Conservation (phyloP, 2,888 invertebrate genomes). For the Tinea trinotella region DNA sequence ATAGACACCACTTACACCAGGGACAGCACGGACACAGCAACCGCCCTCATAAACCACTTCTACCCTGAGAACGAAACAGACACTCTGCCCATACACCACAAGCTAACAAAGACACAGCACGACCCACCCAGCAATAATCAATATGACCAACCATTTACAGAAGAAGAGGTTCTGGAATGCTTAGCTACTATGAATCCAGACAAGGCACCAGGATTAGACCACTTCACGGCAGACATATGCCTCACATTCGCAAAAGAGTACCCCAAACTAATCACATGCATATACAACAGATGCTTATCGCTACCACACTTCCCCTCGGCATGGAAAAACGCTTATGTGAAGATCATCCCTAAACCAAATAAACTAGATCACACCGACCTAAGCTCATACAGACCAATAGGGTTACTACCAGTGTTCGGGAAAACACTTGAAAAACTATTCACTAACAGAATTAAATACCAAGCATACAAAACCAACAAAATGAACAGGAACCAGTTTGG, state of each 20-base stretch:
- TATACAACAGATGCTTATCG: constrained; percentile 10
- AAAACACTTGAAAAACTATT: constrained; percentile 24
- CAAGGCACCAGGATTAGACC: constrained; percentile 25
- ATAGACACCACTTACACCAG: constrained; percentile 20
- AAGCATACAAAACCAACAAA: background rate
- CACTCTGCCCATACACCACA: background rate
- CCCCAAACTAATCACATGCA: background rate
- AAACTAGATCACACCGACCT: constrained; percentile 22
- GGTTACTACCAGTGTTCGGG: constrained; percentile 25
- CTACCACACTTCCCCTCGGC: constrained; percentile 20
- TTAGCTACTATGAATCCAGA: constrained; percentile 23
- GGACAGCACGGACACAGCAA: constrained; percentile 20
- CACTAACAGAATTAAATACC: constrained; percentile 21
- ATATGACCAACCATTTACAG: constrained; percentile 22
- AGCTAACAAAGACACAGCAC: background rate
- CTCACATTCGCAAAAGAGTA: background rate
- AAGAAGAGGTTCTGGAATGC: constrained; percentile 20
- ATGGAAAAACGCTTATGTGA: constrained; percentile 26
- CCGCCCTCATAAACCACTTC: constrained; percentile 20
- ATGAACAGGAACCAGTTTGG: constrained; percentile 22
- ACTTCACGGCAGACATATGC: constrained; percentile 26
- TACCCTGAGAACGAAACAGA: constrained; percentile 24
- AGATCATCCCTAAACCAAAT: constrained; percentile 28
- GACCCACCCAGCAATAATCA: constrained; percentile 1
- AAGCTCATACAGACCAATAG: constrained; percentile 27